Evolutionary conservation across 1,140 invertebrate genomes (phyloP).

Genomic region (Macrocentrus cingulum): DNA sequence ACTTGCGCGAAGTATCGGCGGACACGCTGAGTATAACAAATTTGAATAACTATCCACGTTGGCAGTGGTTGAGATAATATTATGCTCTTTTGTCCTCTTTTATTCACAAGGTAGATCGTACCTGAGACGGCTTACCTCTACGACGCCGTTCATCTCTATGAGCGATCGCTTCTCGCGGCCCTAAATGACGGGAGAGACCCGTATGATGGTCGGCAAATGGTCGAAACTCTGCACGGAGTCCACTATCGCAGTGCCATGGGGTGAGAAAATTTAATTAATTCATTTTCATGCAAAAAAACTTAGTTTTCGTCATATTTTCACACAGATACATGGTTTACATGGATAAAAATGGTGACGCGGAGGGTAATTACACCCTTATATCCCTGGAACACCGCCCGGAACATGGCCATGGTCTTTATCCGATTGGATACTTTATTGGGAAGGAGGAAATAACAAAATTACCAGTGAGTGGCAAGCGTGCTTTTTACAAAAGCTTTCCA

Average conservation of each 20-base stretch:
- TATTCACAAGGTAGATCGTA: conserved; percentile 67
- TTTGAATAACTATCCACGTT: background rate
- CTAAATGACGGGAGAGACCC: conserved; percentile 68
- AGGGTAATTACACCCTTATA: conserved; percentile 94
- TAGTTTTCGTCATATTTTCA: conserved; percentile 18
- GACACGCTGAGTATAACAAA: background rate
- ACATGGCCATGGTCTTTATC: conserved; percentile 70
- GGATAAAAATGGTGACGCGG: conserved; percentile 92
- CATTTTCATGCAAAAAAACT: background rate
- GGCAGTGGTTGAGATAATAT: background rate
- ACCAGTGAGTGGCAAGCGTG: conserved; percentile 58
- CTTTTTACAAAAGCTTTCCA: too few species aligned
- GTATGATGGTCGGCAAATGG: conserved; percentile 72
- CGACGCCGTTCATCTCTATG: conserved; percentile 85
- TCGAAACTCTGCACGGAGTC: conserved; percentile 69
- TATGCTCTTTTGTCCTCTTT: conserved; percentile 31
- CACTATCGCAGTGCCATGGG: conserved; percentile 85
- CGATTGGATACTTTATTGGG: conserved; percentile 68
- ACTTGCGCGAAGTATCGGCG: conserved; percentile 33
- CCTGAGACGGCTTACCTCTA: conserved; percentile 90
- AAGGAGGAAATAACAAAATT: conserved; percentile 56
- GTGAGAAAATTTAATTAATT: conserved; percentile 57
- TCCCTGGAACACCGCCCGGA: conserved; percentile 60
- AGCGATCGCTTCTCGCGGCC: conserved; percentile 70
- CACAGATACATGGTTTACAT: conserved; percentile 85